Evolutionary conservation across 2,888 invertebrate species (phyloP), one percentile per base, ranked within the genome.

Genomic region (Dilophus febrilis): DNA sequence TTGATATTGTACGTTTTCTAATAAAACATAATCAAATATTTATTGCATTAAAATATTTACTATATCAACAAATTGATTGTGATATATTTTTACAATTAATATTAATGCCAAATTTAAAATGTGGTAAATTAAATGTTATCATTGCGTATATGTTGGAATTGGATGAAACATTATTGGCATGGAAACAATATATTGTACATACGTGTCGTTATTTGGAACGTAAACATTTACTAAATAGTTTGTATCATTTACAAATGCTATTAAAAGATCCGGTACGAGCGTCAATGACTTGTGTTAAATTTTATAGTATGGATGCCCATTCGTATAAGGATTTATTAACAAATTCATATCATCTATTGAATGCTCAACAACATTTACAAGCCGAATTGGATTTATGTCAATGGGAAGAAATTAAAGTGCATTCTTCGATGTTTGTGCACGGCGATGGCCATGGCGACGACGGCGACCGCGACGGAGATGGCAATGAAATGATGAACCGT

Each of bases 251-350:
- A 33, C 85, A 85, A 54, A 64, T 74, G 37, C 72, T 73, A 38
- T 72, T 79, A 54, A 71, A 72, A 29, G 84, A 85, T 57, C 74
- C 73, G 44, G 71, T 84, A 29, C 68, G 85, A 39, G 83, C 84
- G 0, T 74, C 82, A 5, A 82, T 84, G 65, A 81, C 83, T 1
- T 83, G 84, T 53, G 79, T 82, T 37, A 69, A 74, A 44, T 74
- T 83, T 54, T 85, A 82, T 58, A 65, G 72, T n/a, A 66, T 72
- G 39, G 69, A 70, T 46, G 68, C 69, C 7, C 61, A 61, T 2
- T 67, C 59, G 35, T 77, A 72, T 49, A 59, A 61, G 2, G 72
- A 75, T 46, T 53, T 77, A 37, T 59, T 64, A 34, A 55, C 57
- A 2, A 66, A 70, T 55, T 56, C 64, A n/a, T 60, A 67, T 47